phyloP scores from a whole-genome alignment of 2,797 vertebrate species.

The Cetoscarus ocellatus region DNA sequence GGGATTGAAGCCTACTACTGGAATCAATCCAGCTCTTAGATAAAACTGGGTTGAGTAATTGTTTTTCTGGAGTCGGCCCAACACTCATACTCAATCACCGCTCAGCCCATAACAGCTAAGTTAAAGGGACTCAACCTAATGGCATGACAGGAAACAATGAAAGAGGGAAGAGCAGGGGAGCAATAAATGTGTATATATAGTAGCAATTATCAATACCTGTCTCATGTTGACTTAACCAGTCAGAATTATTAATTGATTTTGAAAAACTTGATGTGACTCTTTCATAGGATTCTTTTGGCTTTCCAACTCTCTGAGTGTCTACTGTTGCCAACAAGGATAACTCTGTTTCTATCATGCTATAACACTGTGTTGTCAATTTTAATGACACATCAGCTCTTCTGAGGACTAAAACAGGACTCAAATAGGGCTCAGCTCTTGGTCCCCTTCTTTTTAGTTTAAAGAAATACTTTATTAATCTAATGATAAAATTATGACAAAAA shows the following conservation, averaged over 20 bases:
- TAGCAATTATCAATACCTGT: no score
- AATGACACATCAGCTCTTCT: not conserved
- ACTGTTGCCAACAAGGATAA: conserved; percentile 4
- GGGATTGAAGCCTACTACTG: conserved; percentile 21
- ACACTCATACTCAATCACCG: conserved; percentile 22
- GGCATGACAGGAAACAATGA: conserved; percentile 26
- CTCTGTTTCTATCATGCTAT: conserved; percentile 12
- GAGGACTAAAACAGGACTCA: no score
- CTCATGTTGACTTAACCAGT: conserved; percentile 15
- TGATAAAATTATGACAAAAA: no score
- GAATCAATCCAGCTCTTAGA: conserved; percentile 58
- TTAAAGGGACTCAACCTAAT: conserved; percentile 31
- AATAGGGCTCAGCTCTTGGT: no score
- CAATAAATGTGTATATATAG: conserved; percentile 25
- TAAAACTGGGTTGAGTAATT: conserved; percentile 26
- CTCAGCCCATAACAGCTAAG: conserved; percentile 9
- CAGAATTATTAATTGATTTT: conserved; percentile 40
- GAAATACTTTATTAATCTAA: no score
- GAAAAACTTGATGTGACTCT: conserved; percentile 25
- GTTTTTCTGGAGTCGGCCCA: conserved; percentile 48
- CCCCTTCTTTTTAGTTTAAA: no score
- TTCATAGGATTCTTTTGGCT: conserved; percentile 16
- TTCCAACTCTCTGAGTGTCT: conserved; percentile 12
- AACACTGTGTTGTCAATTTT: conserved; percentile 14
- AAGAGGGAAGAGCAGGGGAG: conserved; percentile 28